A percentile compares a stretch with the other conserved stretches of the same genome.
Conservation (phyloP, 2,113 vertebrate genomes). For the Antechinus stuartii region DNA sequence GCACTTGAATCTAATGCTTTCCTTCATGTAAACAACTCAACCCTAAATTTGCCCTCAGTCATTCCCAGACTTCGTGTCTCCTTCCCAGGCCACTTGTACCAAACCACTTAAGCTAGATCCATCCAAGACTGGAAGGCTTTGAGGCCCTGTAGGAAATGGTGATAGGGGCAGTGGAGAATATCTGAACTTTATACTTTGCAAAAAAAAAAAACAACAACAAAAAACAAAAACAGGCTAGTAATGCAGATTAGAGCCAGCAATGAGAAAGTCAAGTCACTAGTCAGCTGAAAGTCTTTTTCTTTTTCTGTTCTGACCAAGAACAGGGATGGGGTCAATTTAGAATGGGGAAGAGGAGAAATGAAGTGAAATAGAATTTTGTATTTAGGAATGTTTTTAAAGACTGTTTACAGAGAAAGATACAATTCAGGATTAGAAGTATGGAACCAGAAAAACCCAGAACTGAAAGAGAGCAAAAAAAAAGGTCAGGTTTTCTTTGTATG, state of each 20-base stretch:
- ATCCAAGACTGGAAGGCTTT: background rate
- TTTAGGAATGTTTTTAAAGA: constrained; percentile 3
- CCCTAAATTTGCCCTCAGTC: background rate
- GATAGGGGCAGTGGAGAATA: background rate
- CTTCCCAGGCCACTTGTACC: background rate
- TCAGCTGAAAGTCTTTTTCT: background rate
- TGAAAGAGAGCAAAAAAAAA: background rate
- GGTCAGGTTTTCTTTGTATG: background rate
- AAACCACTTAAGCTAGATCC: constrained; percentile 12
- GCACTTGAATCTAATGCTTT: background rate
- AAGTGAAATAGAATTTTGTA: background rate
- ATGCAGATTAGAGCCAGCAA: background rate
- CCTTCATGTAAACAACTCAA: background rate
- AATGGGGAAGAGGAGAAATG: background rate
- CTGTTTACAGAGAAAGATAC: constrained; percentile 13
- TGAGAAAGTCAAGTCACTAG: background rate
- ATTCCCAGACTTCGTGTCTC: constrained; percentile 43
- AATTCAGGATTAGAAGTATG: background rate
- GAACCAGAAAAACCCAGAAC: background rate
- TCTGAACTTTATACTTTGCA: background rate
- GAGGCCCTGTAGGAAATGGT: background rate
- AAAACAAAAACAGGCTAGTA: too few species aligned
- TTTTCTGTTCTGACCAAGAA: constrained; percentile 11
- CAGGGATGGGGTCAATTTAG: fast-evolving
- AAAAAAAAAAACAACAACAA: background rate